Percentiles rank a stretch among this genome's conserved stretches.
Evolutionary conservation across 2,113 vertebrate species (phyloP).

Genomic region (Macrotis lagotis): DNA sequence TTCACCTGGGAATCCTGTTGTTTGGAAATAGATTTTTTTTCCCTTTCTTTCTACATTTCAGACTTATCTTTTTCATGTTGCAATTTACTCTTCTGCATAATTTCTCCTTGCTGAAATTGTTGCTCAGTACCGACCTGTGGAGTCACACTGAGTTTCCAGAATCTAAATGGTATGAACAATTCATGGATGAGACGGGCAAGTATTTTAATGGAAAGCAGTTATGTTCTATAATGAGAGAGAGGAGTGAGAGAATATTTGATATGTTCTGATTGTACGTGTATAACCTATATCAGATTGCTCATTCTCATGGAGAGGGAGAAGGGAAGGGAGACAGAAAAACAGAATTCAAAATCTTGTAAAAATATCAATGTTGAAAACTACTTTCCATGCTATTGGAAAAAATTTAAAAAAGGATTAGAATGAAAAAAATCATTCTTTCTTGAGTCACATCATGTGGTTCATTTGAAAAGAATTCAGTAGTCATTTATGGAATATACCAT

Average conservation of each 20-base stretch:
- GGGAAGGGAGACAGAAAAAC: too few relatives aligned
- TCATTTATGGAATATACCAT: background rate
- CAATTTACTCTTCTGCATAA: background rate
- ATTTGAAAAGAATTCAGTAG: constrained; percentile 29
- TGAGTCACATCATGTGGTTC: constrained; percentile 30
- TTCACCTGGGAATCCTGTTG: background rate
- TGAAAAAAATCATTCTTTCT: too few relatives aligned
- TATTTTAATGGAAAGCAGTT: background rate
- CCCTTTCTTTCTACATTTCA: background rate
- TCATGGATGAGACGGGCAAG: background rate
- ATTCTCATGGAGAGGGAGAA: too few relatives aligned
- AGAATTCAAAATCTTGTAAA: too few relatives aligned
- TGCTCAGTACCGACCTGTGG: background rate
- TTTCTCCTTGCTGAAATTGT: background rate
- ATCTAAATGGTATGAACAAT: background rate
- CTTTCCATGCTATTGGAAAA: too few relatives aligned
- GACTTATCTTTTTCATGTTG: background rate
- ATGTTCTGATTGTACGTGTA: too few relatives aligned
- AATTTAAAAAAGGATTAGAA: too few relatives aligned
- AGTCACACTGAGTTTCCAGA: background rate
- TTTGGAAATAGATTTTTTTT: background rate
- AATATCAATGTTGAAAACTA: too few relatives aligned
- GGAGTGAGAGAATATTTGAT: too few relatives aligned
- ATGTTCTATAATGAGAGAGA: background rate
- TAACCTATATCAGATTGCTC: too few relatives aligned